These are phyloP conservation scores for Bombus sylvicola DNA, from an alignment of 1,140 invertebrate species.

Conservation along the genomic window DNA sequence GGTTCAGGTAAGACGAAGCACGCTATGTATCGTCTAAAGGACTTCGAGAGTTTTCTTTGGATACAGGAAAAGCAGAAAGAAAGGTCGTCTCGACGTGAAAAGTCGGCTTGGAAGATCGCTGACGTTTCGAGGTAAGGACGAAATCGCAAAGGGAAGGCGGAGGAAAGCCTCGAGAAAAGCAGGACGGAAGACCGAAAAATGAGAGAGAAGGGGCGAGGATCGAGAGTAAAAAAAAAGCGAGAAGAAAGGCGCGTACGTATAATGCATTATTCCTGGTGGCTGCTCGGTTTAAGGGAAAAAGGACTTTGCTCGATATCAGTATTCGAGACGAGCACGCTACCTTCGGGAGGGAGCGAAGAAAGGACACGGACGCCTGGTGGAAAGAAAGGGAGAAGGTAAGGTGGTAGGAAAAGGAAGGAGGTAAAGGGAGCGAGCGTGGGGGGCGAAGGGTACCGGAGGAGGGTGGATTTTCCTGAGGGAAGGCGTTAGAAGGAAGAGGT, in stretches of 20 bases:
- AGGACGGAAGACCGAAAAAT: not conserved
- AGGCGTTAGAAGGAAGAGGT: conserved; percentile 56
- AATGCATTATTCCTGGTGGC: conserved; percentile 80
- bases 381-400: not conserved
- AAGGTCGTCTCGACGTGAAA: not conserved
- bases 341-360: conserved; percentile 51
- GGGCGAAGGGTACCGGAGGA: not conserved
- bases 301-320: conserved; percentile 81
- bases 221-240: conserved; percentile 41
- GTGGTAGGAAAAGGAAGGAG: not conserved
- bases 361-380: conserved; percentile 1
- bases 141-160: not conserved
- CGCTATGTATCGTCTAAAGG: not conserved
- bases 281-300: conserved; percentile 76
- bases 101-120: not conserved
- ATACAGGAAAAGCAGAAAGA: not conserved
- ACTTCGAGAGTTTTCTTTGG: not conserved
- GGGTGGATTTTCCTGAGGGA: conserved; percentile 54
- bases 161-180: conserved; percentile 8
- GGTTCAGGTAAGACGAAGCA: not conserved
- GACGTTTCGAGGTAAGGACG: not conserved
- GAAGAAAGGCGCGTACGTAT: conserved; percentile 67
- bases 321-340: conserved; percentile 75
- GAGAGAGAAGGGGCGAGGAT: conserved; percentile 22
- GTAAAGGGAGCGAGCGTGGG: conserved; percentile 17